Conservation (phyloP, 2,797 vertebrate genomes). For the Spondyliosoma cantharus region DNA sequence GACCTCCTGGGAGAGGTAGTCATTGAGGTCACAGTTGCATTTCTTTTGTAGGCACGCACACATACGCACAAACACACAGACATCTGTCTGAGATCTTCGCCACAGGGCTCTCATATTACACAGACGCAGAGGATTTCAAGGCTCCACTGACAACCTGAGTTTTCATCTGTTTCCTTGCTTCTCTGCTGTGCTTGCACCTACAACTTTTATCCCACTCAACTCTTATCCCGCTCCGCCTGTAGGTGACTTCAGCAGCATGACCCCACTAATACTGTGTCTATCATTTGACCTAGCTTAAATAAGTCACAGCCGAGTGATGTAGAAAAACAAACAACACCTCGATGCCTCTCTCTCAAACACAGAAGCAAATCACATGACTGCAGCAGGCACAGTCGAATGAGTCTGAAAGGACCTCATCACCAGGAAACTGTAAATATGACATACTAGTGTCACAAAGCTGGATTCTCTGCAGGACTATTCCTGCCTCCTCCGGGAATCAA, state of each 20-base stretch:
- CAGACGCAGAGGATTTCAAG: constrained; percentile 46
- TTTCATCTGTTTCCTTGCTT: constrained; percentile 59
- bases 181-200: constrained; percentile 29
- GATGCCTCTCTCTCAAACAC: constrained; percentile 18
- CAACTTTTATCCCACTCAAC: no score
- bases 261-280: not conserved
- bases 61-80: constrained; percentile 1
- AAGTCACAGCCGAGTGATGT: constrained; percentile 33
- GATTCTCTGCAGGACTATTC: constrained; percentile 23
- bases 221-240: not conserved
- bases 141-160: constrained; percentile 28
- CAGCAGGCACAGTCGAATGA: constrained; percentile 27
- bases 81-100: constrained; percentile 54
- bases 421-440: constrained; percentile 45
- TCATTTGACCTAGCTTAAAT: constrained; percentile 39
- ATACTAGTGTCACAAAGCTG: constrained; percentile 49
- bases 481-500: constrained; percentile 20
- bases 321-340: constrained; percentile 48
- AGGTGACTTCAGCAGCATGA: constrained; percentile 2
- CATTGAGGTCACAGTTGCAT: constrained; percentile 42
- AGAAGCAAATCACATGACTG: constrained; percentile 36
- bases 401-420: constrained; percentile 38
- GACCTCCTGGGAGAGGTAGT: constrained; percentile 60
- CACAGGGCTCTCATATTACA: constrained; percentile 65
- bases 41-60: constrained; percentile 14